Evolutionary conservation across 1,140 invertebrate genomes (phyloP).

Genomic region (Drosophila virilis): DNA sequence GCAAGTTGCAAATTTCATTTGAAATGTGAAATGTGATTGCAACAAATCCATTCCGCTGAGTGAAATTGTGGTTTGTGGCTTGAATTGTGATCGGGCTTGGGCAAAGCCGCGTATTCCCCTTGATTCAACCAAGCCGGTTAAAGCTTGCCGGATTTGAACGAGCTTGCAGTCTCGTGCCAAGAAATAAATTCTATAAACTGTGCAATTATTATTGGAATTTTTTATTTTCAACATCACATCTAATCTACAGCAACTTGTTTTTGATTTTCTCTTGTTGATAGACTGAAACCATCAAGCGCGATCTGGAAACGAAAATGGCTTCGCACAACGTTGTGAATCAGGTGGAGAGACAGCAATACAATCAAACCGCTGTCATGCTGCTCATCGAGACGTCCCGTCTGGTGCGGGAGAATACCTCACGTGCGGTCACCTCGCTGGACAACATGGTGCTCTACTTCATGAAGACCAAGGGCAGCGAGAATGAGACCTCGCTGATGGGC

Average conservation of each 20-base stretch:
- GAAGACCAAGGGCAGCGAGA: conserved; percentile 87
- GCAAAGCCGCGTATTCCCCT: no score
- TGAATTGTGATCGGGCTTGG: no score
- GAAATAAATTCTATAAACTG: no score
- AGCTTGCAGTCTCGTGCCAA: no score
- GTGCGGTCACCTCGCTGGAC: conserved; percentile 86
- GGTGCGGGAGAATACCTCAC: conserved; percentile 88
- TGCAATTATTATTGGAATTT: neutral
- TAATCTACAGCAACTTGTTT: neutral
- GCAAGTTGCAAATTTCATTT: no score
- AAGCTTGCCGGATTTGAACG: no score
- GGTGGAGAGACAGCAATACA: conserved; percentile 89
- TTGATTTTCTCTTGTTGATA: conserved; percentile 26
- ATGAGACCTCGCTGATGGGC: conserved; percentile 88
- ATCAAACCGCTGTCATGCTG: conserved; percentile 89
- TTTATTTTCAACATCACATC: neutral
- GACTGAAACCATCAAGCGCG: conserved; percentile 83
- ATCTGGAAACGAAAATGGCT: conserved; percentile 79
- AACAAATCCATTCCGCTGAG: no score
- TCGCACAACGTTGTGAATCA: conserved; percentile 88
- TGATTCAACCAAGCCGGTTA: no score
- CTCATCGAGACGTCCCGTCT: conserved; percentile 87
- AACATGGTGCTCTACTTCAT: conserved; percentile 89
- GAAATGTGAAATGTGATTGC: no score
- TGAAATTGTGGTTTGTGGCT: no score